phyloP scores from a whole-genome alignment of 2,888 invertebrate species.

The Willowsia nigromaculata region DNA sequence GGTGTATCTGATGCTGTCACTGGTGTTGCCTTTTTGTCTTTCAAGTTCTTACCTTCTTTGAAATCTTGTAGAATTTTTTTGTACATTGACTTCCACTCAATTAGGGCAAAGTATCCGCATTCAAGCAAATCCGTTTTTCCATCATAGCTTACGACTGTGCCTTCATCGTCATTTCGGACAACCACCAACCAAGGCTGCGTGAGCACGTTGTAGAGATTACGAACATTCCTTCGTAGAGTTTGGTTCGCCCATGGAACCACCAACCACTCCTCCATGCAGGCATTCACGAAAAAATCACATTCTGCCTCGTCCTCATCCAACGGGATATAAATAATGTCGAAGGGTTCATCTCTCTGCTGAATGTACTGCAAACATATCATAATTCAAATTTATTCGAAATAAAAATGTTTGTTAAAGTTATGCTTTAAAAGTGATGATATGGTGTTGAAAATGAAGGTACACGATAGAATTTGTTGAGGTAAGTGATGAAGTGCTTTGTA shows the following conservation, averaged over 20 bases:
- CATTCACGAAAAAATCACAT: conserved; percentile 72
- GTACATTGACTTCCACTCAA: conserved; percentile 71
- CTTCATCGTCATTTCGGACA: conserved; percentile 71
- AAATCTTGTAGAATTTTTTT: conserved; percentile 56
- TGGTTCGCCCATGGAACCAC: conserved; percentile 74
- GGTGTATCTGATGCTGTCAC: no score
- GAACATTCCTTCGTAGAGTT: conserved; percentile 61
- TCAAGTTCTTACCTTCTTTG: conserved; percentile 4
- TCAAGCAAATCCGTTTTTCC: conserved; percentile 75
- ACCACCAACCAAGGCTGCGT: conserved; percentile 70
- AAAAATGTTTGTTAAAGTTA: not conserved
- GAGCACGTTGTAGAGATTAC: conserved; percentile 72
- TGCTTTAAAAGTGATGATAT: not conserved
- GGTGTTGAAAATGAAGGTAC: conserved; percentile 53
- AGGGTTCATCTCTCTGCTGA: conserved; percentile 58
- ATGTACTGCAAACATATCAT: conserved; percentile 58
- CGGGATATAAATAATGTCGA: conserved; percentile 74
- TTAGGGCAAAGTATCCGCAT: conserved; percentile 70
- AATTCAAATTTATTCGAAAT: no score
- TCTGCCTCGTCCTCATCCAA: conserved; percentile 75
- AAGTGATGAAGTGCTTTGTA: conserved; percentile 69
- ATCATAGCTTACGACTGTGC: conserved; percentile 71
- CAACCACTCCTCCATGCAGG: conserved; percentile 74
- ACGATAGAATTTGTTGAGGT: conserved; percentile 71
- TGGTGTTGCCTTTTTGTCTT: not conserved